phyloP scores from a whole-genome alignment of 1,140 invertebrate genomes.

The Bacillus rossius region DNA sequence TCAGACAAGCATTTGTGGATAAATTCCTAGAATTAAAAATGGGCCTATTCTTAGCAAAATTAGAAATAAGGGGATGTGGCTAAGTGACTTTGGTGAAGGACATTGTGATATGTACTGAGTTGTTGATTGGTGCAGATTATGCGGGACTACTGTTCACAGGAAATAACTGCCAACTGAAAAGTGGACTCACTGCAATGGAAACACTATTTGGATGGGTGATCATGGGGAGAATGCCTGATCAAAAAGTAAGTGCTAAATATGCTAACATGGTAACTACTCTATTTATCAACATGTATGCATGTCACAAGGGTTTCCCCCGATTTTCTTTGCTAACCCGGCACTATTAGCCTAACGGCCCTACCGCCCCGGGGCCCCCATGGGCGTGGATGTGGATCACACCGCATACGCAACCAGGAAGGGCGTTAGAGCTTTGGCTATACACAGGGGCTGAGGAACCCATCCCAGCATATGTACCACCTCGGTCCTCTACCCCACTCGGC shows the following conservation, averaged over 20 bases:
- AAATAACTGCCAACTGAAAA: slow-evolving; percentile 18
- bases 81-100: slow-evolving; percentile 15
- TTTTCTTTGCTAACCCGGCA: too few relatives aligned
- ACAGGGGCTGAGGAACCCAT: too few relatives aligned
- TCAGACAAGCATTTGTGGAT: background rate
- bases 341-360: too few relatives aligned
- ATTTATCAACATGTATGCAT: too few relatives aligned
- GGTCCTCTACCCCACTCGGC: too few relatives aligned
- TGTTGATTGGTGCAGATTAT: slow-evolving; percentile 33
- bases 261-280: slow-evolving; percentile 20
- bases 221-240: slow-evolving; percentile 25
- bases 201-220: slow-evolving; percentile 36
- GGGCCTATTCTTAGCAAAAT: slow-evolving; percentile 10
- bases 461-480: too few relatives aligned
- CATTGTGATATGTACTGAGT: slow-evolving; percentile 16
- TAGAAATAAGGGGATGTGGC: slow-evolving; percentile 12
- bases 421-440: too few relatives aligned
- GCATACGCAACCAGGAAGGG: too few relatives aligned
- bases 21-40: background rate
- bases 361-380: too few relatives aligned
- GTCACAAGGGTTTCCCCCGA: too few relatives aligned
- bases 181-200: slow-evolving; percentile 33
- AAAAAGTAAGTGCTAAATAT: slow-evolving; percentile 21
- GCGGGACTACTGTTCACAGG: slow-evolving; percentile 33
- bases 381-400: too few relatives aligned